Conservation (phyloP, 2,113 vertebrate genomes). For the Morone chrysops region DNA sequence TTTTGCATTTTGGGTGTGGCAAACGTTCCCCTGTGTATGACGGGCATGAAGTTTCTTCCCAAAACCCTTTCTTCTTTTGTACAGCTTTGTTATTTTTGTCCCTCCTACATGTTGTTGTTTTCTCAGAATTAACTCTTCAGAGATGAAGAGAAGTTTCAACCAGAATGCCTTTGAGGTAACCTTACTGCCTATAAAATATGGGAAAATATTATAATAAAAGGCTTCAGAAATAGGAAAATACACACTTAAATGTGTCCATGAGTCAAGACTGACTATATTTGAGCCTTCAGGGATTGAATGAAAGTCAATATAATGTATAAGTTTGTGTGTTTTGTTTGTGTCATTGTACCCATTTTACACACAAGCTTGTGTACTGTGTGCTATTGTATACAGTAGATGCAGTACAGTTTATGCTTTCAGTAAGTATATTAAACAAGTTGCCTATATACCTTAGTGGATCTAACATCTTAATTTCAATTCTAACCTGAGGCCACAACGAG, state of each 20-base stretch:
- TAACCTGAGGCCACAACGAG: conserved; percentile 34
- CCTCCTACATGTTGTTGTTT: conserved; percentile 10
- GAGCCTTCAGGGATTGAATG: not conserved
- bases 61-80: conserved; percentile 22
- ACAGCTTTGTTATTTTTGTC: conserved; percentile 37
- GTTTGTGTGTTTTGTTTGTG: not conserved
- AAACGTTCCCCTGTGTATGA: conserved; percentile 30
- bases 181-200: not conserved
- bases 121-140: conserved; percentile 18
- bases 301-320: not conserved
- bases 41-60: conserved; percentile 24
- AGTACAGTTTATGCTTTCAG: not conserved
- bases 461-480: conserved; percentile 10
- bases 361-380: not conserved
- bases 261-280: not conserved
- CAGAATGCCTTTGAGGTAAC: not conserved
- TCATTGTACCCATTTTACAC: not conserved
- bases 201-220: not conserved
- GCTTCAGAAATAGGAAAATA: not conserved
- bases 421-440: not conserved
- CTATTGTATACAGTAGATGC: not conserved
- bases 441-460: not conserved
- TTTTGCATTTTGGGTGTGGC: conserved; percentile 53
- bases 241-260: not conserved
- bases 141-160: conserved; percentile 24